Base-by-base conservation (phyloP, 2,113 vertebrate species). In the Illadopsis cleaveri region DNA sequence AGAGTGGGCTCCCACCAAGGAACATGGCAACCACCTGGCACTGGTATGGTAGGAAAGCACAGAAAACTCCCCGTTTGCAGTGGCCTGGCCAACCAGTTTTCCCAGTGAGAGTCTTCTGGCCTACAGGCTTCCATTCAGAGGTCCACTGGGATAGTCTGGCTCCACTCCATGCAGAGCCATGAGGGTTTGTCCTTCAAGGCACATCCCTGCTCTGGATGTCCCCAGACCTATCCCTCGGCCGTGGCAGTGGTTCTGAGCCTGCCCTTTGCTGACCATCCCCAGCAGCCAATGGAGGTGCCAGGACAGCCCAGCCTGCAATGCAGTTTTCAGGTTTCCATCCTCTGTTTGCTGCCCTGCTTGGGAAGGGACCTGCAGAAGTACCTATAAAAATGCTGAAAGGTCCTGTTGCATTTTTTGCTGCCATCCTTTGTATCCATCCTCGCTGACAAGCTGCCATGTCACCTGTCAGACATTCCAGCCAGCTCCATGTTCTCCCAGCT, bases 291-390 rank as follows among this genome's bases (percentile, higher is more conserved):
- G 3, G 76, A 61, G 31, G 18, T 68, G 38, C 50, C 6, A 2
- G 58, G 31, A 65, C 66, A 86, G 24, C 44, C 28, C 31, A 13
- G 28, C 5, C 68, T 2, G 2, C 18, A 10, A 5, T 66, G 57
- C 60, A 73, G 47, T 61, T 89, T 61, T 15, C 53, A 68, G 35
- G 45, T 54, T 86, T 56, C 72, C 37, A 25, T 69, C 89, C 80
- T 72, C 83, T 20, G 9, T 88, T 90, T 89, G 54, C 50, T 40
- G 24, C 57, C 81, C 84, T 82, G 38, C n/a, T 66, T 89, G 78
- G 78, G 83, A 12, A 91, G 61, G 51, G 54, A 84, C 73, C 95
- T 94, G 79, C 81, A 94, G 84, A 84, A 66, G 24, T 70, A 71
- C 60, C 85, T 89, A 30, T 71, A 82, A 96, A 81, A 91, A 35